These are phyloP conservation scores for Lycia hirtaria DNA, from an alignment of 2,888 invertebrate genomes.

Conservation along the genomic window DNA sequence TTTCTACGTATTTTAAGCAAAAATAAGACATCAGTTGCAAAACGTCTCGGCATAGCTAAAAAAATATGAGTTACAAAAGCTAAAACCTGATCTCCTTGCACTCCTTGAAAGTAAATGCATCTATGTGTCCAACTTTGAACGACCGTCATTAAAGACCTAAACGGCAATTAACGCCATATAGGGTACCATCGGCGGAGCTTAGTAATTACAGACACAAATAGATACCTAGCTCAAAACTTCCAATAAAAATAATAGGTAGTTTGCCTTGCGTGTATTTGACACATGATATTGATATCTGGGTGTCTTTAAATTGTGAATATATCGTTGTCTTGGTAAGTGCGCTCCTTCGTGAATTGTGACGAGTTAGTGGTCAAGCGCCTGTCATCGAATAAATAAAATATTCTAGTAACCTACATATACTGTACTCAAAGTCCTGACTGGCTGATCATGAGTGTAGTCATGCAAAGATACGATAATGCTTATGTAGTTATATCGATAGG, in stretches of 20 bases:
- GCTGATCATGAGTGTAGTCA: too few species aligned
- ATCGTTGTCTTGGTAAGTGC: too few species aligned
- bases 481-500: too few species aligned
- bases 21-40: background rate
- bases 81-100: constrained; percentile 31
- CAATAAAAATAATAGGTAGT: background rate
- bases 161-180: constrained; percentile 39
- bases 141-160: constrained; percentile 32
- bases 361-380: too few species aligned
- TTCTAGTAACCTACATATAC: too few species aligned
- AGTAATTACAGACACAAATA: constrained; percentile 27
- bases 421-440: too few species aligned
- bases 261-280: background rate
- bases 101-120: constrained; percentile 40
- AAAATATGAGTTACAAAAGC: background rate
- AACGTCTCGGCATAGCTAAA: background rate
- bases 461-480: too few species aligned
- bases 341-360: too few species aligned
- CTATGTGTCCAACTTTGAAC: constrained; percentile 41
- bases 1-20: background rate
- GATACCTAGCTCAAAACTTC: constrained; percentile 7
- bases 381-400: too few species aligned
- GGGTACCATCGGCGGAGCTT: constrained; percentile 36
- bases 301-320: too few species aligned
- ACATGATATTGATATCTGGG: too few species aligned